These are phyloP conservation scores for Megaleporinus macrocephalus DNA, from an alignment of 2,113 vertebrate genomes.

Conservation along the genomic window DNA sequence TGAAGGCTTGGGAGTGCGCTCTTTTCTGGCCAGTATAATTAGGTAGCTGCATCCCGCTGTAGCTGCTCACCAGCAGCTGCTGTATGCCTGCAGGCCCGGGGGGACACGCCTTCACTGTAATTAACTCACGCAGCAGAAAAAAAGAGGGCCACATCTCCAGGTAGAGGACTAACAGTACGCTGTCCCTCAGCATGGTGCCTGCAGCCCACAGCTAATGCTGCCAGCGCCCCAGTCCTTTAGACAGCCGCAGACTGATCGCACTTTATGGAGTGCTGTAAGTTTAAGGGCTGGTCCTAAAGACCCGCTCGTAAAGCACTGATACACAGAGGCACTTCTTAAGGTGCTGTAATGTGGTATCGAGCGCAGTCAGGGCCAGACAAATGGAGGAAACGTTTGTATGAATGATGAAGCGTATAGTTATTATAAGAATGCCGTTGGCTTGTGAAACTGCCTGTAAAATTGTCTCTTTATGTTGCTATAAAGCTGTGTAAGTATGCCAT, in stretches of 20 bases:
- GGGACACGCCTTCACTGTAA: slow-evolving; percentile 57
- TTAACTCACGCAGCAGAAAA: slow-evolving; percentile 50
- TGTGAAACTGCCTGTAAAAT: not conserved
- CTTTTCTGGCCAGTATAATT: slow-evolving; percentile 47
- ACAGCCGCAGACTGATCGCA: not conserved
- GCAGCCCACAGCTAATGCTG: not conserved
- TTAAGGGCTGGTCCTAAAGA: not conserved
- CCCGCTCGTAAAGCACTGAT: not conserved
- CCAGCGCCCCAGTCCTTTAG: not conserved
- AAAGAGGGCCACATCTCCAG: slow-evolving; percentile 47
- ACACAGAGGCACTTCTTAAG: not conserved
- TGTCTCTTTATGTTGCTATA: not conserved
- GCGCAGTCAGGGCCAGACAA: not conserved
- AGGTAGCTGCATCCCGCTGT: slow-evolving; percentile 52
- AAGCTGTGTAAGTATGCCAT: not conserved
- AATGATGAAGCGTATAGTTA: not conserved
- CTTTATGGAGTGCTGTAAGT: not conserved
- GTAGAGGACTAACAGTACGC: slow-evolving; percentile 1
- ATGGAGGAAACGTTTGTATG: not conserved
- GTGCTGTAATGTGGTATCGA: not conserved
- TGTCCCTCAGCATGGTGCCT: not conserved
- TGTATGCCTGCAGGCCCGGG: slow-evolving; percentile 49
- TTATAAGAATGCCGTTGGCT: not conserved
- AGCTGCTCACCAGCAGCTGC: slow-evolving; percentile 55
- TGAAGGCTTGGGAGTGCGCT: slow-evolving; percentile 19